Base-by-base conservation (phyloP, 2,888 invertebrate species). In the Lumbricus terrestris region DNA sequence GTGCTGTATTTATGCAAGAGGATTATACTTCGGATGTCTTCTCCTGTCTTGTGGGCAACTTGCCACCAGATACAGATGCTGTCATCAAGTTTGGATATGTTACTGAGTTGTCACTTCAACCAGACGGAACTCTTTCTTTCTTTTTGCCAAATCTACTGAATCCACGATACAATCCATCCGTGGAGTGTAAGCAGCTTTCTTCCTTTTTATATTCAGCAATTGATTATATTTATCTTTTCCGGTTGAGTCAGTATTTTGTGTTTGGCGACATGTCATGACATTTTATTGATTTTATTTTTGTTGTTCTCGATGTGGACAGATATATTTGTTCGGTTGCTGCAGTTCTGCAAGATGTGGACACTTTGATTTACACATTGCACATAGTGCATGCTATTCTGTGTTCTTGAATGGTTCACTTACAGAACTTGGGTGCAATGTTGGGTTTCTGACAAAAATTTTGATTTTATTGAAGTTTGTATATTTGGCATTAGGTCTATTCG, bases 21-120 rank as follows among this genome's bases (percentile, higher is more conserved):
- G 91, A 91, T 54, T 92, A 93, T 16, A 90, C 85, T 16, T 85
- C 89, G 37, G 93, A 93, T 90, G 91, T 93, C 15, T 93, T 93
- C 90, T 89, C 91, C n/a, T 92, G 93, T 90, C 91, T 90, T 37
- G 91, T 93, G 54, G 93, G 93, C 82, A 93, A 93, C 90, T 91
- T 93, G 16, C 93, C 92, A 29, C 90, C 93, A 34, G 89, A 92
- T 18, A 90, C 88, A 40, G 92, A 90, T n/a, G 93, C 93, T 33
- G 89, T 88, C 35, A 89, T 93, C 82, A 91, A 89, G 35, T 91
- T 93, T 85, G 90, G 91, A 16, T 93, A 93, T 90, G 93, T 92
- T 20, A 91, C 91, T 18, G 93, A 93, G 90, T 90, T 93, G 37
- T 90, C 90, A 15, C 88, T 92, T 47, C 92, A 92, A 83, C 91